A percentile compares a stretch with the other conserved stretches of the same genome.
Evolutionary conservation across 2,888 invertebrate genomes (phyloP).

Genomic region (Amphimallon solstitiale): DNA sequence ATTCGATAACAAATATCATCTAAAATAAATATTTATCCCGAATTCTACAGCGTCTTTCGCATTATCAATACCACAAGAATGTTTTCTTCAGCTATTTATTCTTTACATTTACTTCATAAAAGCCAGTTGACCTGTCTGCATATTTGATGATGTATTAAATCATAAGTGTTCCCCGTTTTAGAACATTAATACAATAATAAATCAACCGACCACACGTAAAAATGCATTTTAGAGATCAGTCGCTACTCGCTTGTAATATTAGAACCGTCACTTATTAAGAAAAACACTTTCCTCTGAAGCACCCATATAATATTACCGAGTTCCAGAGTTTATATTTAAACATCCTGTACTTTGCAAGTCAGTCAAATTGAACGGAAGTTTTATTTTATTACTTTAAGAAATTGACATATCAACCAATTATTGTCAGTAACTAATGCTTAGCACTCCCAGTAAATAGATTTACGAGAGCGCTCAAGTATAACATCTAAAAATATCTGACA

Average conservation of each 20-base stretch:
- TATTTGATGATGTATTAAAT: too few relatives aligned
- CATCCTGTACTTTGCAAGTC: constrained; percentile 17
- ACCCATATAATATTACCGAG: neutral
- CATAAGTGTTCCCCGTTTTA: too few relatives aligned
- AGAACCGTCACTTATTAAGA: constrained; percentile 7
- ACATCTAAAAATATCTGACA: constrained; percentile 15
- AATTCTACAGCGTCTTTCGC: neutral
- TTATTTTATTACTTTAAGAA: constrained; percentile 3
- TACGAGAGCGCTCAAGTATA: constrained; percentile 5
- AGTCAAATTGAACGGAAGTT: constrained; percentile 12
- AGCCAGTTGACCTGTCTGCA: too few relatives aligned
- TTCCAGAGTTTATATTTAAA: constrained; percentile 18
- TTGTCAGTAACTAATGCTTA: constrained; percentile 14
- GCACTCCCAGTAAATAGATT: constrained; percentile 14
- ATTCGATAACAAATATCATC: constrained; percentile 2
- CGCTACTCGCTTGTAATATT: too few relatives aligned
- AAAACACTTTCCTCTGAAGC: constrained; percentile 11
- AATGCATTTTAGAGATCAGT: too few relatives aligned
- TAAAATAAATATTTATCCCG: constrained; percentile 13
- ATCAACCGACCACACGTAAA: too few relatives aligned
- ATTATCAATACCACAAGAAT: too few relatives aligned
- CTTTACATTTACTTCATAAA: too few relatives aligned
- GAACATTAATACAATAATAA: too few relatives aligned
- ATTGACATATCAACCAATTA: constrained; percentile 12
- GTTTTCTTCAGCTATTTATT: too few relatives aligned